A percentile compares a stretch with the other conserved stretches of the same genome.
These are phyloP conservation scores for Chouioia cunea DNA, from an alignment of 2,888 invertebrate species.

Conservation along the genomic window DNA sequence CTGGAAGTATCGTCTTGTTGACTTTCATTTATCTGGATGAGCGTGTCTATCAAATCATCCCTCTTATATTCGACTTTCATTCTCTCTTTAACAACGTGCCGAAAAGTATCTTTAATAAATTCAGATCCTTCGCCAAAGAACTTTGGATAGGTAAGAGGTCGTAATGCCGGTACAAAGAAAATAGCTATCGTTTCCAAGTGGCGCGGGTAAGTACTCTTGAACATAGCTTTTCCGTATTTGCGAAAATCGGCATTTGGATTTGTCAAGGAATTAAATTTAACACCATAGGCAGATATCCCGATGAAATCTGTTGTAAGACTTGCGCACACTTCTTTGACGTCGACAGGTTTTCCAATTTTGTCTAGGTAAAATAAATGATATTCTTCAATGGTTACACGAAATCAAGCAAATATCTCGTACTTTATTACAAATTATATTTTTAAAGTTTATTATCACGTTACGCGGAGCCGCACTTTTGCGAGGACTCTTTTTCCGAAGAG, in stretches of 20 bases:
- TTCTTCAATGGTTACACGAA: neutral
- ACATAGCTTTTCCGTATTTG: constrained; percentile 65
- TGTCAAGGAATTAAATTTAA: constrained; percentile 68
- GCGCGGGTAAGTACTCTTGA: constrained; percentile 61
- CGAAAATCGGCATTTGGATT: constrained; percentile 69
- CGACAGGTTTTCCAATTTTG: constrained; percentile 31
- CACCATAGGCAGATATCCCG: constrained; percentile 69
- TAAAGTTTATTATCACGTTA: too few species aligned
- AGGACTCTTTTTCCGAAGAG: too few species aligned
- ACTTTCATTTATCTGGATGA: constrained; percentile 66
- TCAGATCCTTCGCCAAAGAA: constrained; percentile 62
- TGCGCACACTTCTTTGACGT: constrained; percentile 55
- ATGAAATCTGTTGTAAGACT: constrained; percentile 68
- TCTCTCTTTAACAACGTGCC: constrained; percentile 66
- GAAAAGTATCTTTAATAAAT: constrained; percentile 67
- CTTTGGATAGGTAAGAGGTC: constrained; percentile 61
- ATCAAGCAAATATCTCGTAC: too few species aligned
- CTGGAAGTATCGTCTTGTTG: constrained; percentile 49
- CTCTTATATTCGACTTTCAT: constrained; percentile 63
- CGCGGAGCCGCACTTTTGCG: too few species aligned
- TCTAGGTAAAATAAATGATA: constrained; percentile 15
- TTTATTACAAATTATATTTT: too few species aligned
- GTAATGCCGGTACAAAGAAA: constrained; percentile 68
- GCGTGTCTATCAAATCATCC: constrained; percentile 69
- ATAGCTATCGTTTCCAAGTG: constrained; percentile 64